Percentiles rank a stretch among this genome's conserved stretches.
Conservation (phyloP, 1,140 invertebrate genomes). For the Euschistus heros region DNA sequence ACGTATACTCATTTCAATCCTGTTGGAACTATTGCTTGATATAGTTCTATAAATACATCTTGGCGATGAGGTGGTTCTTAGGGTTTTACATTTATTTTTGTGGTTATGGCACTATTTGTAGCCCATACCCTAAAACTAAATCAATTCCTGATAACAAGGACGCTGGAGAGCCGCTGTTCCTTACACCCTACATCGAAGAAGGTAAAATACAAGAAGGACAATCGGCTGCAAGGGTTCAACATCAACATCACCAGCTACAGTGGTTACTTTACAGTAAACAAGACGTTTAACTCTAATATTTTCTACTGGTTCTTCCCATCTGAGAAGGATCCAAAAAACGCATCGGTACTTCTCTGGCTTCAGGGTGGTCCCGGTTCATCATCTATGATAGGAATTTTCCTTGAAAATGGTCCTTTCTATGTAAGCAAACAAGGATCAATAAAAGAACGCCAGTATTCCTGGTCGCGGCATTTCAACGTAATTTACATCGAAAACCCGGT, state of each 20-base stretch:
- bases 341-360: constrained; percentile 63
- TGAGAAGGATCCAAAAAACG: constrained; percentile 44
- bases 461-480: constrained; percentile 54
- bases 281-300: no score
- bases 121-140: no score
- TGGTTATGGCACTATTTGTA: no score
- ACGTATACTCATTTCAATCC: no score
- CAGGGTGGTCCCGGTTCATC: constrained; percentile 74
- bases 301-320: constrained; percentile 32
- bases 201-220: constrained; percentile 10
- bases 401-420: constrained; percentile 45
- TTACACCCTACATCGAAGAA: neutral
- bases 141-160: no score
- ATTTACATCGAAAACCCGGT: no score
- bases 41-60: no score
- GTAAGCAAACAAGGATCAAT: constrained; percentile 39
- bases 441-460: constrained; percentile 42
- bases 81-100: no score
- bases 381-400: constrained; percentile 69
- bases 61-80: no score
- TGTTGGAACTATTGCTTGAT: no score
- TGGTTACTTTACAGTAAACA: neutral
- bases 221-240: neutral
- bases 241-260: constrained; percentile 35
- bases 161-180: no score